Percentiles rank a stretch among this genome's conserved stretches.
Evolutionary conservation across 2,888 invertebrate genomes (phyloP).

Genomic region (Blastobasis lacticolella): DNA sequence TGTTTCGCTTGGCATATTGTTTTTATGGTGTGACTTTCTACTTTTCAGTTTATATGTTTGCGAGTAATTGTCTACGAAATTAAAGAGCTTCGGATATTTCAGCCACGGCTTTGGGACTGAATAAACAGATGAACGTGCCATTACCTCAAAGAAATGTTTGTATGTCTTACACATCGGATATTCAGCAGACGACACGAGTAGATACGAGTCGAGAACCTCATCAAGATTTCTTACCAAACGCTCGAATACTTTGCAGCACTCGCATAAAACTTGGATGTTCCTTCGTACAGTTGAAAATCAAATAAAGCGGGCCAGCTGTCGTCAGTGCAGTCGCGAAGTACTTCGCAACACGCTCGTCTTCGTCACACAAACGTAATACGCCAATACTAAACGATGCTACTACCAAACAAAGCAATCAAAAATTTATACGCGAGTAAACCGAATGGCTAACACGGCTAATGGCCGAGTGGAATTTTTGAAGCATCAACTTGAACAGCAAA

Average conservation of each 20-base stretch:
- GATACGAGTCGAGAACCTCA: constrained; percentile 29
- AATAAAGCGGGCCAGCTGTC: constrained; percentile 60
- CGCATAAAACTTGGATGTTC: constrained; percentile 46
- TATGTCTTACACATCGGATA: too few relatives aligned
- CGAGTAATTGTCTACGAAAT: neutral
- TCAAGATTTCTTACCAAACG: constrained; percentile 28
- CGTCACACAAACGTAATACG: constrained; percentile 43
- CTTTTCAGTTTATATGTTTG: neutral
- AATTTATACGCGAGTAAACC: too few relatives aligned
- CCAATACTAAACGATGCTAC: too few relatives aligned
- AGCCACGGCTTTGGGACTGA: too few relatives aligned
- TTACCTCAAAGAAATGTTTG: neutral
- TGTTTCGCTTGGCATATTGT: too few relatives aligned
- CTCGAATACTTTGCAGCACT: constrained; percentile 29
- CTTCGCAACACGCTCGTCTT: constrained; percentile 43
- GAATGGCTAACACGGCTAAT: too few relatives aligned
- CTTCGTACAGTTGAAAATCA: constrained; percentile 53
- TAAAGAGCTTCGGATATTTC: neutral
- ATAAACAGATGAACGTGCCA: neutral
- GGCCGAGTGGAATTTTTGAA: too few relatives aligned
- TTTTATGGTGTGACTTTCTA: neutral
- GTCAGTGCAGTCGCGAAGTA: constrained; percentile 48
- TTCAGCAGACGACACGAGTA: constrained; percentile 7
- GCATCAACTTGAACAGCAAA: too few relatives aligned
- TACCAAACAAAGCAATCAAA: too few relatives aligned